Conservation (phyloP, 1,140 invertebrate genomes). For the Bombus fervidus region DNA sequence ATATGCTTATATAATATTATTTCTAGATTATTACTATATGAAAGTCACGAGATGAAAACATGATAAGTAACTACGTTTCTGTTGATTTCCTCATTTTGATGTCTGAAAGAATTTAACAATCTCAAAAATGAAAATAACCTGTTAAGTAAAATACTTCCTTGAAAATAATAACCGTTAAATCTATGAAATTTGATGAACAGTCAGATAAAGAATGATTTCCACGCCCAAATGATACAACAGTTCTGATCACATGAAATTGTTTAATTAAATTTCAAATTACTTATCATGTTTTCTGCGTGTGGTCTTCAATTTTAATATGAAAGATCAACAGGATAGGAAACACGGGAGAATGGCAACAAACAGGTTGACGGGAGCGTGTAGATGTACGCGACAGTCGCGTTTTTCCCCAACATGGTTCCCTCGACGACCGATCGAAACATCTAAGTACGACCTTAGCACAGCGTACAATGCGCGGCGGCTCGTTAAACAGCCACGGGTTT, state of each 20-base stretch:
- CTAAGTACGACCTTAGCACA: not conserved
- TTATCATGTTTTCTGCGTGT: too few species aligned
- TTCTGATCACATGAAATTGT: too few species aligned
- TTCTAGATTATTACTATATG: not conserved
- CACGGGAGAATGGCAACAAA: not conserved
- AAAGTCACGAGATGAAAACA: not conserved
- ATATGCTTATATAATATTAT: too few species aligned
- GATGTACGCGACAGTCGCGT: not conserved
- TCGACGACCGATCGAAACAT: not conserved
- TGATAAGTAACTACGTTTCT: not conserved
- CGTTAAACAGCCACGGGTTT: conserved; percentile 29
- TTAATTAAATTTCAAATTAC: too few species aligned
- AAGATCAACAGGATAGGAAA: not conserved
- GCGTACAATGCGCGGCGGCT: not conserved
- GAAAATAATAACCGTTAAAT: too few species aligned
- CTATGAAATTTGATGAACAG: too few species aligned
- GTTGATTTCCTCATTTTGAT: not conserved
- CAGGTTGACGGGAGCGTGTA: not conserved
- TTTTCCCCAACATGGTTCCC: not conserved
- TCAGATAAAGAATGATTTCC: too few species aligned
- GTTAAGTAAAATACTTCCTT: too few species aligned
- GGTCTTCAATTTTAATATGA: too few species aligned
- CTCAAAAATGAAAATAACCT: not conserved
- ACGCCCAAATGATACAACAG: too few species aligned
- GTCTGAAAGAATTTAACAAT: not conserved